A percentile compares a stretch with the other conserved stretches of the same genome.
Evolutionary conservation across 2,113 vertebrate species (phyloP).

Genomic region (Thryonomys swinderianus): DNA sequence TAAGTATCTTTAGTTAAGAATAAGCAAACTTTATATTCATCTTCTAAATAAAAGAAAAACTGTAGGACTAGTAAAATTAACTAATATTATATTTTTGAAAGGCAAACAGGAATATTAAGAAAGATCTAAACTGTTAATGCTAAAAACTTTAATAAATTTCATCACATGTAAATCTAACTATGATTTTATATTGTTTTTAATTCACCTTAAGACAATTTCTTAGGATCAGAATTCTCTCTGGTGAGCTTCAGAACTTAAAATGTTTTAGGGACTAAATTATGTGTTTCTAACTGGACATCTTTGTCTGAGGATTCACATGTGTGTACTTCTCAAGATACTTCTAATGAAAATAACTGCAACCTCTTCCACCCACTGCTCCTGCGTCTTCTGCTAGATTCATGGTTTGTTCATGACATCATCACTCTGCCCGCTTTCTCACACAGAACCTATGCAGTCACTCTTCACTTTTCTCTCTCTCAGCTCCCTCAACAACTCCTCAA

Average conservation of each 20-base stretch:
- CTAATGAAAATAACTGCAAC: not conserved
- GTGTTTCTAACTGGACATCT: not conserved
- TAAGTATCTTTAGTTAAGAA: not conserved
- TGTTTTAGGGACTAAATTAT: not conserved
- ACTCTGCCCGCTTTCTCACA: not conserved
- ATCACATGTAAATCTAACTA: not conserved
- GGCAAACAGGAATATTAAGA: not conserved
- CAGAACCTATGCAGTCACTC: not conserved
- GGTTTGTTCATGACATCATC: not conserved
- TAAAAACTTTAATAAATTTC: slow-evolving; percentile 33
- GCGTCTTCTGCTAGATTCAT: not conserved
- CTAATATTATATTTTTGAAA: not conserved
- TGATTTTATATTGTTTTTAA: slow-evolving; percentile 25
- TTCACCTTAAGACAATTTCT: not conserved
- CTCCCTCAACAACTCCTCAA: not conserved
- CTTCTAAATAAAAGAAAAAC: not conserved
- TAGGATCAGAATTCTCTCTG: slow-evolving; percentile 1
- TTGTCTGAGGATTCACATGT: not conserved
- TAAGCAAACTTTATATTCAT: not conserved
- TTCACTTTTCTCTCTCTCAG: not conserved
- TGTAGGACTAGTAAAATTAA: not conserved
- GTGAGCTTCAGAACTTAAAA: not conserved
- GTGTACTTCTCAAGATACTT: not conserved
- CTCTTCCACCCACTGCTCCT: too few relatives aligned
- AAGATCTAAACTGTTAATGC: not conserved